Percentiles rank a stretch among this genome's conserved stretches.
These are phyloP conservation scores for Turritopsis dohrnii DNA, from an alignment of 30 jellyfish, hydroid and myxozoan genomes.

Conservation along the genomic window DNA sequence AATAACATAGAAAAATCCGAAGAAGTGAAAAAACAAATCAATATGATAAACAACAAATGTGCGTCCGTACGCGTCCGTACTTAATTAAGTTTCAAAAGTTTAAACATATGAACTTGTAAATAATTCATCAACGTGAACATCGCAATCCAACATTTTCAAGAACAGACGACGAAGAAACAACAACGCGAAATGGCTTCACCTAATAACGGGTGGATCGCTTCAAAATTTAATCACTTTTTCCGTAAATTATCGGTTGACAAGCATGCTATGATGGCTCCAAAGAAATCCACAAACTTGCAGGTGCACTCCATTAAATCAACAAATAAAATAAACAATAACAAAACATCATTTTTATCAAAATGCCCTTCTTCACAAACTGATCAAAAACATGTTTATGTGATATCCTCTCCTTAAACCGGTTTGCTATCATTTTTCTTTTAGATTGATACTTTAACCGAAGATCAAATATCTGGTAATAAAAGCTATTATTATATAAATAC, in stretches of 20 bases:
- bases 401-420: not conserved
- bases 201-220: not conserved
- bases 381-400: not conserved
- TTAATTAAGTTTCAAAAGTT: not conserved
- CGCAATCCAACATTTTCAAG: not conserved
- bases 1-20: not conserved
- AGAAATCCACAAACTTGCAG: not conserved
- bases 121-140: not conserved
- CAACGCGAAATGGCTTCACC: not conserved
- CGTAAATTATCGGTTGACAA: not conserved
- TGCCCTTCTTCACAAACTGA: too few relatives aligned
- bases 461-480: slow-evolving; percentile 11
- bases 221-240: slow-evolving; percentile 4
- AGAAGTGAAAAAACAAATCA: too few relatives aligned
- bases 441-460: slow-evolving; percentile 22
- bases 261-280: not conserved
- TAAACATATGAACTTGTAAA: not conserved
- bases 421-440: not conserved
- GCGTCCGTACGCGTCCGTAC: not conserved
- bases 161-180: not conserved
- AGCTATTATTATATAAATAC: not conserved
- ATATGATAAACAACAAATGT: not conserved
- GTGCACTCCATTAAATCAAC: not conserved
- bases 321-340: too few relatives aligned
- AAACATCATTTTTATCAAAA: too few relatives aligned